Evolutionary conservation across 2,797 vertebrate genomes (phyloP).

Genomic region (Anabas testudineus): DNA sequence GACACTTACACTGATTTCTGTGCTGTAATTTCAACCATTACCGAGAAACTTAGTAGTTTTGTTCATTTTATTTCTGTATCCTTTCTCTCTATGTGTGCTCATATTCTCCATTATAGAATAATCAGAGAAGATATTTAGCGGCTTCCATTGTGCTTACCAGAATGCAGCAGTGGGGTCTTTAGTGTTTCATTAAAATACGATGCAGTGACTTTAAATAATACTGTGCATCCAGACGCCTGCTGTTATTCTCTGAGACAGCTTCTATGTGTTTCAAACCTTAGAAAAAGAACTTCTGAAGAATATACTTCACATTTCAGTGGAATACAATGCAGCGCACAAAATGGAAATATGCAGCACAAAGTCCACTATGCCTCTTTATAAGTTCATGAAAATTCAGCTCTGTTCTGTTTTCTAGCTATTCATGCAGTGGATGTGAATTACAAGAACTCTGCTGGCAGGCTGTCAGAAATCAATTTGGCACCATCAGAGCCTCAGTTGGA

Average conservation of each 20-base stretch:
- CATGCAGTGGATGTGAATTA: slow-evolving; percentile 55
- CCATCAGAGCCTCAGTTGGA: slow-evolving; percentile 65
- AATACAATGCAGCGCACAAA: slow-evolving; percentile 34
- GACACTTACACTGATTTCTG: not conserved
- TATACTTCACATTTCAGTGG: slow-evolving; percentile 27
- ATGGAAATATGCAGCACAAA: slow-evolving; percentile 43
- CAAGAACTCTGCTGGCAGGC: slow-evolving; percentile 64
- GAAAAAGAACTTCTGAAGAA: slow-evolving; percentile 13
- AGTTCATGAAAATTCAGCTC: slow-evolving; percentile 52
- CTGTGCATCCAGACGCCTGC: not conserved
- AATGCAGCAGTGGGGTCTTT: not conserved
- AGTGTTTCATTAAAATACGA: slow-evolving; percentile 9
- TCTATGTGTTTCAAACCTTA: slow-evolving; percentile 28
- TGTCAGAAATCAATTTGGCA: slow-evolving; percentile 75
- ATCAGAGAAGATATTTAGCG: not conserved
- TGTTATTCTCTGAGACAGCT: not conserved
- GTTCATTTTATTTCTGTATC: not conserved
- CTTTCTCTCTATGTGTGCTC: not conserved
- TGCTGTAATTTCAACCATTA: not conserved
- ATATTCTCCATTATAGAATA: not conserved
- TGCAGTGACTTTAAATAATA: not conserved
- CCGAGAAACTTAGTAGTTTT: not conserved
- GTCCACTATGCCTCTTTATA: slow-evolving; percentile 38
- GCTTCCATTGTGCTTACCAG: not conserved
- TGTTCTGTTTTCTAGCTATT: slow-evolving; percentile 55